Percentiles rank a stretch among this genome's conserved stretches.
phyloP scores from a whole-genome alignment of 2,797 vertebrate genomes.

The Labeo calbasu region DNA sequence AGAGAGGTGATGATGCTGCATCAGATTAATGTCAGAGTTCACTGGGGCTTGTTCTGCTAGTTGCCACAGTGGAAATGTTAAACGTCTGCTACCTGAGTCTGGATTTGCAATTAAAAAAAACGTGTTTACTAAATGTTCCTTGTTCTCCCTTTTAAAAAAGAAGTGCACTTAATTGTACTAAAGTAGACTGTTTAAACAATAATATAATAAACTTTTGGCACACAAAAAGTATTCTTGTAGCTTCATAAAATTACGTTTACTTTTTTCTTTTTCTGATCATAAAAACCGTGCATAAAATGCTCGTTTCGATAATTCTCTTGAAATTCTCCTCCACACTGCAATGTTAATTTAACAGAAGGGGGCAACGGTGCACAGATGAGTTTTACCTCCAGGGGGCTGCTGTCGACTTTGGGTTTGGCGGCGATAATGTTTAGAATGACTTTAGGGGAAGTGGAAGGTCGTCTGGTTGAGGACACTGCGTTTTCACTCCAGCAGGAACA shows the following conservation, averaged over 20 bases:
- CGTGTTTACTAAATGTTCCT: neutral
- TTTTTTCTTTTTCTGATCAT: neutral
- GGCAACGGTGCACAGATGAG: neutral
- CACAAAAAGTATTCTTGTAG: too few relatives aligned
- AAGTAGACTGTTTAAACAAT: too few relatives aligned
- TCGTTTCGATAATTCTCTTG: neutral
- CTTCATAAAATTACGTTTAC: too few relatives aligned
- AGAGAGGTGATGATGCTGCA: conserved; percentile 58
- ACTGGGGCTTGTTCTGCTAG: conserved; percentile 4
- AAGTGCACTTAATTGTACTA: neutral
- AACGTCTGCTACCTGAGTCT: neutral
- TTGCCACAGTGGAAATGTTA: neutral
- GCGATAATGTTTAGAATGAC: conserved; percentile 8
- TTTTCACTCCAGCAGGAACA: conserved; percentile 23
- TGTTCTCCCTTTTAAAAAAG: neutral
- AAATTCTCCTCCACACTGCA: conserved; percentile 18
- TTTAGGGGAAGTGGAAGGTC: conserved; percentile 36
- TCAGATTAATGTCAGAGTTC: conserved; percentile 53
- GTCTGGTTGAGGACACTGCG: conserved; percentile 30
- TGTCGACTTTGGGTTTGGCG: conserved; percentile 24
- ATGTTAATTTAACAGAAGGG: conserved; percentile 5
- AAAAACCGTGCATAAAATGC: neutral
- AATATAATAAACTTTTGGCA: too few relatives aligned
- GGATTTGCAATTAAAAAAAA: neutral
- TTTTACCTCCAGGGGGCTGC: conserved; percentile 48